Base-by-base conservation (phyloP, 2,113 vertebrate genomes). In the Scomber scombrus region DNA sequence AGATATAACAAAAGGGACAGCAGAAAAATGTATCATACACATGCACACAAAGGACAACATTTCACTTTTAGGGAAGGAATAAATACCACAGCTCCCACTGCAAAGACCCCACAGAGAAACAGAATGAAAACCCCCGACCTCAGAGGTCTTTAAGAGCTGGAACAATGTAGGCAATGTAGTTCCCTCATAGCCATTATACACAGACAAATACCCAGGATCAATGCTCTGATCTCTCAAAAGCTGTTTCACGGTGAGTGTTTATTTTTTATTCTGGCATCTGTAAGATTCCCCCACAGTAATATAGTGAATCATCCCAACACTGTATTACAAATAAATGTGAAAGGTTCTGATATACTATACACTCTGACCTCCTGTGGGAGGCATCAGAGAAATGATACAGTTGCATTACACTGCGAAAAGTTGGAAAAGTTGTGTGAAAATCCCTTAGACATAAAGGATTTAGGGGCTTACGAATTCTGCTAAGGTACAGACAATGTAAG, bases 351-450 rank as follows among this genome's bases (percentile, higher is more conserved):
- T 51, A 57, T 58, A 60, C 21, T 14, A 52, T 18, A 63, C 15
- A 26, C 58, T 74, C 40, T 82, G 50, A 71, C 31, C 45, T 74
- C 65, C 65, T 5, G 26, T 31, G 82, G 65, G 72, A 74, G 26
- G 61, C 61, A 78, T 72, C 13, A 18, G 31, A 68, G 29, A 66
- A 51, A 75, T 52, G 71, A 84, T 72, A 62, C 3, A 75, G 64
- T 11, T 21, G 43, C 19, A 62, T 51, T 73, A 69, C 47, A 66
- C 45, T 16, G 14, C 9, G 40, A 50, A 73, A 84, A 64, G 40
- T 63, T 45, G 50, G 51, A 45, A 52, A 75, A n/a, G 45, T 63
- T 56, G 13, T 34, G 29, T 14, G 21, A 60, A 46, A 70, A 66
- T 54, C 61, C 46, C 43, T 60, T 15, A 54, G 46, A 69, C 63